Evolutionary conservation across 2,888 invertebrate genomes (phyloP).

Genomic region (Drosophila nr. perissopoda): DNA sequence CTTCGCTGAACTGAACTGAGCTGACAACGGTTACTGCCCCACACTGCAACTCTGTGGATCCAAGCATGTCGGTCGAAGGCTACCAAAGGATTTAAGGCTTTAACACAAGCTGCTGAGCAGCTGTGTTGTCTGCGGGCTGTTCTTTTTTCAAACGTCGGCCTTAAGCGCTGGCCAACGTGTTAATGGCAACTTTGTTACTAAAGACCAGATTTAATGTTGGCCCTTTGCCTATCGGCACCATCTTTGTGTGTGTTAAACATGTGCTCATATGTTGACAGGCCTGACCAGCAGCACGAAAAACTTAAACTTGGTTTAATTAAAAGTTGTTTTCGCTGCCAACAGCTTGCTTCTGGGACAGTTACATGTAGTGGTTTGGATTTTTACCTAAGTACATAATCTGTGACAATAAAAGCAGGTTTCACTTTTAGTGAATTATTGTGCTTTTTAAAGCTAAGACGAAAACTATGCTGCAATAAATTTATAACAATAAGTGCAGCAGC

Average conservation of each 20-base stretch:
- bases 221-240: not conserved
- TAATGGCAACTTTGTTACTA: slow-evolving; percentile 63
- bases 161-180: slow-evolving; percentile 56
- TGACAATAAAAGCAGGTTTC: not conserved
- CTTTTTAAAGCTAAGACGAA: not conserved
- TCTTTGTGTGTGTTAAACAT: slow-evolving; percentile 15
- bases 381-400: not conserved
- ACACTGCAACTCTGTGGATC: not conserved
- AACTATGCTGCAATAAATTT: not conserved
- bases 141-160: not conserved
- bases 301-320: slow-evolving; percentile 76
- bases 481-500: not conserved
- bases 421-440: not conserved
- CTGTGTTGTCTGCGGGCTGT: slow-evolving; percentile 27
- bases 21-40: slow-evolving; percentile 54
- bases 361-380: not conserved
- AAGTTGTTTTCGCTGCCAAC: slow-evolving; percentile 44
- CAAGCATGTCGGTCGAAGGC: slow-evolving; percentile 48
- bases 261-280: slow-evolving; percentile 52
- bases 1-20: slow-evolving; percentile 47
- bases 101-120: slow-evolving; percentile 44
- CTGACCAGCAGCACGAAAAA: slow-evolving; percentile 58
- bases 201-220: slow-evolving; percentile 56
- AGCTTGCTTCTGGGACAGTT: not conserved
- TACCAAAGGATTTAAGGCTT: slow-evolving; percentile 61